These are phyloP conservation scores for Hylia prasina DNA, from an alignment of 2,113 vertebrate genomes.

Conservation along the genomic window DNA sequence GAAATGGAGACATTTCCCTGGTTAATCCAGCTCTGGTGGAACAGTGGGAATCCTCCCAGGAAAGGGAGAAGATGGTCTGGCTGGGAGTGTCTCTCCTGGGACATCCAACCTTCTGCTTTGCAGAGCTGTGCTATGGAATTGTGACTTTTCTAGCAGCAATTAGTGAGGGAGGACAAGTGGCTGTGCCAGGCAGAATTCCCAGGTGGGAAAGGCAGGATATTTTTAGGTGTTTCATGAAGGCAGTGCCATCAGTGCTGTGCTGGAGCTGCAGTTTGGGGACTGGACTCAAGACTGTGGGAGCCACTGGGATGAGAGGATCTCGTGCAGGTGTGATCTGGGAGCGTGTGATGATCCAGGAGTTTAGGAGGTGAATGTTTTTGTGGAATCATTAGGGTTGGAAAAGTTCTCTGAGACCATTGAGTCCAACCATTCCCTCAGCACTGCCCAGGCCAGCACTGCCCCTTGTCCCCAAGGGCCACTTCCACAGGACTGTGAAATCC, in stretches of 20 bases:
- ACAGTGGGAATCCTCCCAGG: neutral
- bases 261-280: neutral
- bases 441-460: neutral
- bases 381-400: neutral
- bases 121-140: neutral
- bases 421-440: neutral
- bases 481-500: neutral
- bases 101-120: neutral
- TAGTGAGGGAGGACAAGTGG: slow-evolving; percentile 7
- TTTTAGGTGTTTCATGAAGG: slow-evolving; percentile 32
- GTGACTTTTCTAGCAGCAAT: slow-evolving; percentile 24
- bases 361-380: accelerated
- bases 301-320: neutral
- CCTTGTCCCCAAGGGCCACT: neutral
- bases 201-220: slow-evolving; percentile 37
- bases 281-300: neutral
- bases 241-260: neutral
- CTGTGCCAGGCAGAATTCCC: slow-evolving; percentile 18
- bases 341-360: neutral
- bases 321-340: neutral
- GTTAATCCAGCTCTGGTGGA: neutral
- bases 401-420: accelerated
- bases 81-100: neutral
- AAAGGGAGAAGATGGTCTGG: neutral
- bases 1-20: neutral